Percentiles rank a stretch among this genome's conserved stretches.
These are phyloP conservation scores for Ormyrus pomaceus DNA, from an alignment of 2,888 invertebrate species.

Conservation along the genomic window DNA sequence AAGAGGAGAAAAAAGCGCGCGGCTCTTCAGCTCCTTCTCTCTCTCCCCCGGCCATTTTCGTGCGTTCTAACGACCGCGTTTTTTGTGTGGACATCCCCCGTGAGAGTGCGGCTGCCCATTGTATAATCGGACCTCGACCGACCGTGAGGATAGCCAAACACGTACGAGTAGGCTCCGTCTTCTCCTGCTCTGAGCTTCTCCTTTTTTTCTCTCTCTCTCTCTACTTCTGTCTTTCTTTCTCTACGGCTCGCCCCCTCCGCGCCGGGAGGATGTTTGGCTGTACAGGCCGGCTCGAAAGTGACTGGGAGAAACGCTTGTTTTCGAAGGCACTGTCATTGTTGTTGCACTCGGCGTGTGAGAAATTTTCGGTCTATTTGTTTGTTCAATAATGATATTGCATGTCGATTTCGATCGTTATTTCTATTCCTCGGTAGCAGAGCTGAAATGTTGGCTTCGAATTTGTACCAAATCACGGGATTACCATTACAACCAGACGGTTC, in stretches of 20 bases:
- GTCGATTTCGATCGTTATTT: too few species aligned
- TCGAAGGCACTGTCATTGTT: conserved; percentile 33
- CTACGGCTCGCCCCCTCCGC: neutral
- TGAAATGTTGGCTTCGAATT: too few species aligned
- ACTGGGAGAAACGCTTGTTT: conserved; percentile 40
- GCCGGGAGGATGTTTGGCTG: neutral
- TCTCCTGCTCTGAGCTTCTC: too few species aligned
- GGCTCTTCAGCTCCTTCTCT: neutral
- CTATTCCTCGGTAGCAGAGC: too few species aligned
- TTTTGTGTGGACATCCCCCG: conserved; percentile 48
- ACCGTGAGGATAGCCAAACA: neutral
- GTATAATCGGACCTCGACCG: conserved; percentile 46
- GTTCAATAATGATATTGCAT: conserved; percentile 7
- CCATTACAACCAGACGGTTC: too few species aligned
- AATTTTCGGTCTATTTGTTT: conserved; percentile 24
- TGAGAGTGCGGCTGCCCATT: conserved; percentile 40
- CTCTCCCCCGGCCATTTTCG: conserved; percentile 46
- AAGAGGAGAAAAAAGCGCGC: conserved; percentile 20
- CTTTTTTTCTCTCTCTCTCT: too few species aligned
- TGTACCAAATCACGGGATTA: too few species aligned
- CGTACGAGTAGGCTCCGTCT: too few species aligned
- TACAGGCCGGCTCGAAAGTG: conserved; percentile 23
- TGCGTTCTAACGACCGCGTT: conserved; percentile 49
- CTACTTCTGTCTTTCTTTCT: neutral
- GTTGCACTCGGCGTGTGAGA: conserved; percentile 27